Conservation (phyloP, 2,888 invertebrate genomes). For the Chironomus riparius region DNA sequence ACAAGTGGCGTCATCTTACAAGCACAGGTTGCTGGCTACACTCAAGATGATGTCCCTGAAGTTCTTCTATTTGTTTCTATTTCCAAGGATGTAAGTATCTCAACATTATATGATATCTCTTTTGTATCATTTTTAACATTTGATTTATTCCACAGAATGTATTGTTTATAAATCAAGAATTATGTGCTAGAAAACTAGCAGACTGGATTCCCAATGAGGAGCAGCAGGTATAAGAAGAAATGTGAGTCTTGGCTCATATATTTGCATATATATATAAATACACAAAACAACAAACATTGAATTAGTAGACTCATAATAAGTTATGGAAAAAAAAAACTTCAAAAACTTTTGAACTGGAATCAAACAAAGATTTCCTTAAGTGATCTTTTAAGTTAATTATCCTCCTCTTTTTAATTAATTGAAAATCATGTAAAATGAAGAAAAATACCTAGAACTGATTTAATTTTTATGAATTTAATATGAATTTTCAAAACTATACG, state of each 20-base stretch:
- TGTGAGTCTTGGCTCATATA: neutral
- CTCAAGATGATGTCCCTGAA: conserved; percentile 63
- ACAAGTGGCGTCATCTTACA: conserved; percentile 76
- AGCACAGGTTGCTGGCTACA: conserved; percentile 80
- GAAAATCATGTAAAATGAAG: too few species aligned
- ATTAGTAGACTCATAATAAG: neutral
- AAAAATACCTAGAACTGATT: too few species aligned
- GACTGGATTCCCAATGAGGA: conserved; percentile 49
- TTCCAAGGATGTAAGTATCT: conserved; percentile 56
- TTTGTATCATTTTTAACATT: conserved; percentile 13
- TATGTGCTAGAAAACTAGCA: conserved; percentile 75
- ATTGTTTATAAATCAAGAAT: conserved; percentile 76
- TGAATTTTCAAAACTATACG: neutral
- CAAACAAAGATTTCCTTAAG: too few species aligned
- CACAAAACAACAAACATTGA: neutral
- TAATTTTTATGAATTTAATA: neutral
- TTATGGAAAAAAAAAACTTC: neutral
- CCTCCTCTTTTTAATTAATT: too few species aligned
- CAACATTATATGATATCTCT: neutral
- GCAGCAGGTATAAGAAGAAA: neutral
- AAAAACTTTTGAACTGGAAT: too few species aligned
- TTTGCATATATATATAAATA: neutral
- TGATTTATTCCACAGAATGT: conserved; percentile 55
- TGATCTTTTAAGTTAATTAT: too few species aligned
- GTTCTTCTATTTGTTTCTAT: conserved; percentile 71